A percentile compares a stretch with the other conserved stretches of the same genome.
Evolutionary conservation across 1,140 invertebrate genomes (phyloP).

Genomic region (Harlomillsia oculata): DNA sequence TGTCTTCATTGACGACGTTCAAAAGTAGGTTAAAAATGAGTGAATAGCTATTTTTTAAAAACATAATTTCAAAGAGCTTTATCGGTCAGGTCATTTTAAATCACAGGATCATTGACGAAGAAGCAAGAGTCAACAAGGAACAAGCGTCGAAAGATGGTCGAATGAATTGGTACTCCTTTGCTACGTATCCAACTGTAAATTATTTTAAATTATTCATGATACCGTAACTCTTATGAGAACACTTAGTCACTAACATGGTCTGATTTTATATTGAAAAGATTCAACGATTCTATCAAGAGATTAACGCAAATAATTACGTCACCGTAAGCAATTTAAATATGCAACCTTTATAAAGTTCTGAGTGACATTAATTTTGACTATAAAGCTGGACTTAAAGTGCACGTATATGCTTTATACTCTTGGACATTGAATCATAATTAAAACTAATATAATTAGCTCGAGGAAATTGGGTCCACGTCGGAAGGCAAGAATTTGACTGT

Average conservation of each 20-base stretch:
- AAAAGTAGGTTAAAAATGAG: slow-evolving; percentile 11
- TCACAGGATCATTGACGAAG: slow-evolving; percentile 21
- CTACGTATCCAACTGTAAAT: slow-evolving; percentile 7
- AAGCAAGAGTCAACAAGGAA: neutral
- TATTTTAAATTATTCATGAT: neutral
- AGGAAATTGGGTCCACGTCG: slow-evolving; percentile 62
- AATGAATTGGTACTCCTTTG: slow-evolving; percentile 25
- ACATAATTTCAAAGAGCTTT: neutral
- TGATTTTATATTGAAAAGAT: slow-evolving; percentile 11
- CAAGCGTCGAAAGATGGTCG: slow-evolving; percentile 2
- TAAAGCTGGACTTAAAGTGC: neutral
- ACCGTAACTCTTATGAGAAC: neutral
- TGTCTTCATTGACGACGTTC: slow-evolving; percentile 13
- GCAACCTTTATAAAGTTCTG: neutral
- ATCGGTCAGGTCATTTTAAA: neutral
- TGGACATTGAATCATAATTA: neutral
- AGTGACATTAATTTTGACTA: neutral
- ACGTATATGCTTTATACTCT: neutral
- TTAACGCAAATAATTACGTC: neutral
- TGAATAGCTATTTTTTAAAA: neutral
- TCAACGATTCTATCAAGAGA: slow-evolving; percentile 8
- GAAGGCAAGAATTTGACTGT: slow-evolving; percentile 47
- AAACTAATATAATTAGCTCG: slow-evolving; percentile 38
- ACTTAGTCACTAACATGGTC: neutral
- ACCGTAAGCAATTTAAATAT: slow-evolving; percentile 43